These are phyloP conservation scores for Perca schrenkii DNA, from an alignment of 2,113 vertebrate species.

Conservation along the genomic window DNA sequence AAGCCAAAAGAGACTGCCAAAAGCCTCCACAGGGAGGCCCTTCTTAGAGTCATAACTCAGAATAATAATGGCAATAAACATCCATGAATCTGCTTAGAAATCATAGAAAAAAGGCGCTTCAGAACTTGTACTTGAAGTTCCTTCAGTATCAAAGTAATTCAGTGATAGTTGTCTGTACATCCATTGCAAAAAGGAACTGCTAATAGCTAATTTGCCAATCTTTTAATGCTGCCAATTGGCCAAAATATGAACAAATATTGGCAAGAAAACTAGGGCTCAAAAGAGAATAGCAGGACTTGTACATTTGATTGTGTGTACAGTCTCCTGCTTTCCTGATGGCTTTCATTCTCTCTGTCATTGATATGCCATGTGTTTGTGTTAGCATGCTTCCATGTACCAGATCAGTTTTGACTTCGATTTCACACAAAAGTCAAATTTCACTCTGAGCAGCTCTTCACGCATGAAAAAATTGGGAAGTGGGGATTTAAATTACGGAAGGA, in stretches of 20 bases:
- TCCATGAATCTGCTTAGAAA: not conserved
- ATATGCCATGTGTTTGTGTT: not conserved
- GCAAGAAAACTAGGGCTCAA: not conserved
- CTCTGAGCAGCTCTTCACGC: not conserved
- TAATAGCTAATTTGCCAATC: not conserved
- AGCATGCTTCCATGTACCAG: not conserved
- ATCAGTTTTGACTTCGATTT: not conserved
- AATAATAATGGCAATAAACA: not conserved
- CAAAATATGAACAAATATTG: not conserved
- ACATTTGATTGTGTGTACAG: not conserved
- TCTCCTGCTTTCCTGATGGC: not conserved
- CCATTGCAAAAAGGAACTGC: not conserved
- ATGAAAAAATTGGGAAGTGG: not conserved
- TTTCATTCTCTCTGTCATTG: not conserved
- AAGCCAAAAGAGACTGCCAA: not conserved
- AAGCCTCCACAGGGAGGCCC: too few species aligned
- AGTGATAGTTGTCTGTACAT: not conserved
- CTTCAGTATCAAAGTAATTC: not conserved
- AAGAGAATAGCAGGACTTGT: not conserved
- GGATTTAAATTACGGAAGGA: not conserved
- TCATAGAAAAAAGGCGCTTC: not conserved
- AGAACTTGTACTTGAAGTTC: not conserved
- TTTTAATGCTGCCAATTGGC: not conserved
- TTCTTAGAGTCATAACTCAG: not conserved
- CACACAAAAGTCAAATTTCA: not conserved